Base-by-base conservation (phyloP, 2,797 vertebrate genomes). In the Alauda arvensis region DNA sequence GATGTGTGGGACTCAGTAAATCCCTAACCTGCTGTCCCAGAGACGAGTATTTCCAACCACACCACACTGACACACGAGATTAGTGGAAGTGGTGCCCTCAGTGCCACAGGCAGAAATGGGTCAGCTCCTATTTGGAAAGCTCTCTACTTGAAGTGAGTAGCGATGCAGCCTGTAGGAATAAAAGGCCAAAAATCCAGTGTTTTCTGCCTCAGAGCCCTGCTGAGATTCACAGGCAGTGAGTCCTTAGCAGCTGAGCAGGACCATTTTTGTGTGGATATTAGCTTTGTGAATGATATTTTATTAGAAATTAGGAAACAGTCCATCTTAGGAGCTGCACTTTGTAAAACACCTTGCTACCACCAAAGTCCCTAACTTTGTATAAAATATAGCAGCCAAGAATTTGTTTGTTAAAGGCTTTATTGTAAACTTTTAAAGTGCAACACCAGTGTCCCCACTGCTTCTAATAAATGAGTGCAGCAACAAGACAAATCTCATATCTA, bases 21-120 rank as follows among this genome's bases (percentile, higher is more conserved):
- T 81, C 86, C 72, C 84, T 83, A 88, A 92, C 88, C 91, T 88
- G 84, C 91, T 87, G 86, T 90, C 90, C 91, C 77, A 78, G 70
- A 83, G 91, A 91, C 88, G 85, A 88, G 68, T 33, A 80, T 76
- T 93, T 88, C 80, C 88, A 71, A 48, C 62, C 1, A 0, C 52
- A 71, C 90, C 61, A 48, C 0, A 1, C 84, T 93, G 92, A 92
- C 93, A 94, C 72, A 85, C 0, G 6, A 77, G 84, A 90, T 92
- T 90, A 90, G 74, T 74, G 84, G 67, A 33, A 88, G 86, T 91
- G 79, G 77, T 94, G 84, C 49, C 63, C 70, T 78, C 70, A 67
- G 0, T 88, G 91, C 90, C 72, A 81, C n/a, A 26, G 88, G 85
- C 93, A 89, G 76, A 92, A 94, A 77, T 84, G 69, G 81, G 85